Percentiles rank a stretch among this genome's conserved stretches.
These are phyloP conservation scores for Sepioteuthis lessoniana DNA, from an alignment of 2,888 invertebrate species.

Conservation along the genomic window DNA sequence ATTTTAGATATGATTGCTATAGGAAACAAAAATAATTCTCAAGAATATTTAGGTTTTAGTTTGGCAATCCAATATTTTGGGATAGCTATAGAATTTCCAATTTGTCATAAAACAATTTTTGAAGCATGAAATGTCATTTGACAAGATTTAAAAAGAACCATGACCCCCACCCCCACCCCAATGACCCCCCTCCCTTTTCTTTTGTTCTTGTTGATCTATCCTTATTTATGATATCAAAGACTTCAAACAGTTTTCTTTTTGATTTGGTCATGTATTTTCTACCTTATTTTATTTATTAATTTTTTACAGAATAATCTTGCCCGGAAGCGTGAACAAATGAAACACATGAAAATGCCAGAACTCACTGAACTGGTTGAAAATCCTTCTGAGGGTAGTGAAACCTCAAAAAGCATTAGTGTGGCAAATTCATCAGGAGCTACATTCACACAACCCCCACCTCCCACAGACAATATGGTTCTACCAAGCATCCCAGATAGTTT, in stretches of 20 bases:
- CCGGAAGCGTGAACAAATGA: constrained; percentile 65
- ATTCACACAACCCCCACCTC: constrained; percentile 25
- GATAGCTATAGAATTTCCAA: too few relatives aligned
- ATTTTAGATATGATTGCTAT: too few relatives aligned
- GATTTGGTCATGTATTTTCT: background rate
- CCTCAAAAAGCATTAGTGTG: background rate
- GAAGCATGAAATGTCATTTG: background rate
- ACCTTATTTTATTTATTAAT: constrained; percentile 4
- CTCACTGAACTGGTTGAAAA: constrained; percentile 63
- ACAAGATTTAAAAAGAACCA: background rate
- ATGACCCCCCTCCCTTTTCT: background rate
- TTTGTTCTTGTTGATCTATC: background rate
- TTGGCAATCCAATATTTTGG: too few relatives aligned
- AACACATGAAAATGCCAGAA: constrained; percentile 66
- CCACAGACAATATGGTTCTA: constrained; percentile 41
- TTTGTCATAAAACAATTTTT: background rate
- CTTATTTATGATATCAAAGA: background rate
- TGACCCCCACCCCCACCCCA: too few relatives aligned
- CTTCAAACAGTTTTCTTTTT: background rate
- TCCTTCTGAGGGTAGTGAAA: constrained; percentile 39
- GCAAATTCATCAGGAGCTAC: background rate
- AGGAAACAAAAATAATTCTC: too few relatives aligned
- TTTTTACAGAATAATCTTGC: constrained; percentile 67
- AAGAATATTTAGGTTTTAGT: too few relatives aligned
- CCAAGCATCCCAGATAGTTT: constrained; percentile 45